phyloP scores from a whole-genome alignment of 1,140 invertebrate genomes.

The Neodiprion lecontei region DNA sequence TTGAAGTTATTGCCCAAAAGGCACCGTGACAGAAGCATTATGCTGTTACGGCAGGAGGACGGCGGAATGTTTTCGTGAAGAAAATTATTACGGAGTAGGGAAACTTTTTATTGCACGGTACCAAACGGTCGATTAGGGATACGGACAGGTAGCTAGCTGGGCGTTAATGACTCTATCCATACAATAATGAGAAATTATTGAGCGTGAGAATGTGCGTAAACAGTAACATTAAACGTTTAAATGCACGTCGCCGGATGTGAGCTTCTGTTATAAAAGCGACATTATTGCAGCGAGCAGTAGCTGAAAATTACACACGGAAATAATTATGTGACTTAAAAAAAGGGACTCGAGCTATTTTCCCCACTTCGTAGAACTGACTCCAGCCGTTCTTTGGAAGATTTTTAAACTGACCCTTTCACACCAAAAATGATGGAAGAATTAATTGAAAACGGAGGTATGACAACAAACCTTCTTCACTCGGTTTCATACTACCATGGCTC shows the following conservation, averaged over 20 bases:
- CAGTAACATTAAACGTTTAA: not conserved
- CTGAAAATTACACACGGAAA: slow-evolving; percentile 1
- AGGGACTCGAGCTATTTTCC: not conserved
- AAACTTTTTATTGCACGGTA: not conserved
- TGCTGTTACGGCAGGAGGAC: too few relatives aligned
- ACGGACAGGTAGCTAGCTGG: not conserved
- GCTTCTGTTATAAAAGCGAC: not conserved
- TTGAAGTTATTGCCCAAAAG: too few relatives aligned
- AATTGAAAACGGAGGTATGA: too few relatives aligned
- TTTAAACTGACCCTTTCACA: too few relatives aligned
- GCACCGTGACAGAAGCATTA: too few relatives aligned
- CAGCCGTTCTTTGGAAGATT: too few relatives aligned
- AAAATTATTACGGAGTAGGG: not conserved
- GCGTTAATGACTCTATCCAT: slow-evolving; percentile 5
- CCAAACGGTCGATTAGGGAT: not conserved
- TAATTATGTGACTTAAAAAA: not conserved
- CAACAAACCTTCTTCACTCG: too few relatives aligned
- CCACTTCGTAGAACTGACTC: not conserved
- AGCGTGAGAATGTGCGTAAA: slow-evolving; percentile 7
- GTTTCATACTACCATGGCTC: too few relatives aligned
- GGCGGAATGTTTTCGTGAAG: too few relatives aligned
- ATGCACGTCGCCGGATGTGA: not conserved
- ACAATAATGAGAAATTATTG: not conserved
- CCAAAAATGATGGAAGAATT: too few relatives aligned
- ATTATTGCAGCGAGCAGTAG: not conserved